Conservation (phyloP, 2,797 vertebrate species). For the Clarias fuscus region DNA sequence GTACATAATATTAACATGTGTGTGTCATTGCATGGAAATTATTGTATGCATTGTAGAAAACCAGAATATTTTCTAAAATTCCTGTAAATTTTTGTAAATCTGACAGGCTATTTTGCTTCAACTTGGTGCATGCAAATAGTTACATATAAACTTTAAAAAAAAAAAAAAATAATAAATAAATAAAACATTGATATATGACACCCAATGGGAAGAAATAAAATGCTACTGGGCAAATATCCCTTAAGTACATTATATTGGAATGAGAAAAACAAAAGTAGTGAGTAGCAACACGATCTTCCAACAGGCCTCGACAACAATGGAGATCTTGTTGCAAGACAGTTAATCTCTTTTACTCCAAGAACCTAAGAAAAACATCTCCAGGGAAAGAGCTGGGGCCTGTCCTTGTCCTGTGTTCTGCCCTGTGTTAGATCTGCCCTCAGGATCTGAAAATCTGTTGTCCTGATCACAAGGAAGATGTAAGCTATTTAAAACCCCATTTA, state of each 20-base stretch:
- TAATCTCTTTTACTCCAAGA: slow-evolving; percentile 57
- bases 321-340: slow-evolving; percentile 64
- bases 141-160: not conserved
- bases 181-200: not conserved
- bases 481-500: slow-evolving; percentile 27
- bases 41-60: too few species aligned
- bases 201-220: slow-evolving; percentile 59
- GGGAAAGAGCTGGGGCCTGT: not conserved
- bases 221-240: slow-evolving; percentile 66
- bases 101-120: not conserved
- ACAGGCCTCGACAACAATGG: slow-evolving; percentile 68
- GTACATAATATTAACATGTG: not conserved
- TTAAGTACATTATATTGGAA: slow-evolving; percentile 55
- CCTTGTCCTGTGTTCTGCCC: slow-evolving; percentile 20
- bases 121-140: not conserved
- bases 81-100: not conserved
- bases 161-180: not conserved
- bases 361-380: slow-evolving; percentile 68
- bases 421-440: slow-evolving; percentile 18
- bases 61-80: too few species aligned
- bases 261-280: slow-evolving; percentile 63
- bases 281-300: slow-evolving; percentile 63
- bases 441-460: slow-evolving; percentile 19
- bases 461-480: slow-evolving; percentile 23
- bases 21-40: not conserved